Conservation (phyloP, 2,888 invertebrate genomes). For the Aphidius colemani region DNA sequence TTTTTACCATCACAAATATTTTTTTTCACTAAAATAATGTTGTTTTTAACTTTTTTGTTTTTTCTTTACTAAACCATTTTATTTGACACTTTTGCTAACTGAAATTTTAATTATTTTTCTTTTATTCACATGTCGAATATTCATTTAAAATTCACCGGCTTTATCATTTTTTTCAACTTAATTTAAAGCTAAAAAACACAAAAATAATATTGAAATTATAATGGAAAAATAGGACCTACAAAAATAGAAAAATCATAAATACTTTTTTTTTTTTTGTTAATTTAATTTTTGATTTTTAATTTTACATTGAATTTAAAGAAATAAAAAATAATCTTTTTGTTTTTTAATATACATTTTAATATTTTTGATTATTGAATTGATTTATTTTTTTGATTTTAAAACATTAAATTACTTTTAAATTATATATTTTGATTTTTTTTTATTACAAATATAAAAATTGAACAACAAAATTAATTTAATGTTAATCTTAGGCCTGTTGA, state of each 20-base stretch:
- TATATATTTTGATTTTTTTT: neutral
- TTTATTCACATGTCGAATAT: neutral
- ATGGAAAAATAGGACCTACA: too few species aligned
- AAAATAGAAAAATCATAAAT: neutral
- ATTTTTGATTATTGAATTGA: neutral
- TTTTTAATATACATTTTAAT: too few species aligned
- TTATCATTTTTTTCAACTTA: neutral
- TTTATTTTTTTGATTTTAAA: slow-evolving; percentile 1
- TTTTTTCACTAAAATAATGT: too few species aligned
- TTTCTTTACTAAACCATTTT: neutral
- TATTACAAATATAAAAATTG: neutral
- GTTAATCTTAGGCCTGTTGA: slow-evolving; percentile 9
- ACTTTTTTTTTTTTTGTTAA: neutral
- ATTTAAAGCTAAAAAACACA: neutral
- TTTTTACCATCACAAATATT: too few species aligned
- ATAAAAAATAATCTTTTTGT: neutral
- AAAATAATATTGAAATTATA: neutral
- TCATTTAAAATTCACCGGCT: too few species aligned
- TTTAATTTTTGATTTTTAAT: neutral
- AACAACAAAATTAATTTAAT: slow-evolving; percentile 37
- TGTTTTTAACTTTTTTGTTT: too few species aligned
- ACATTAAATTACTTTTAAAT: neutral
- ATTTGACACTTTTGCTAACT: neutral
- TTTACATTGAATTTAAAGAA: neutral
- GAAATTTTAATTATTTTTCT: neutral